phyloP scores from a whole-genome alignment of 92 coral and sea anemone species.

The Phenganax marumi region DNA sequence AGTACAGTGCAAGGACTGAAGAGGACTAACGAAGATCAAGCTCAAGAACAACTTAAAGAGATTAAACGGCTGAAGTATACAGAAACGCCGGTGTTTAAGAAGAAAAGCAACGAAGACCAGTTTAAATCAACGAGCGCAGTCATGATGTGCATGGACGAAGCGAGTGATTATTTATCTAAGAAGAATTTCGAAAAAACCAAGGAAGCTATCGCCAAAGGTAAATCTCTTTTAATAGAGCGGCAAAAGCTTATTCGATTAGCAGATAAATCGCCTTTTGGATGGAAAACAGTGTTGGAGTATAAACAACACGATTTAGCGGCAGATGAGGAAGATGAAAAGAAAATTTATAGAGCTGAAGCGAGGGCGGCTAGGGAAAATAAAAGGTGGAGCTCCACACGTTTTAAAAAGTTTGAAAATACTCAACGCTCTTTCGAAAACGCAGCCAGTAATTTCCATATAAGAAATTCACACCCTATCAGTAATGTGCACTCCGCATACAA shows the following conservation, averaged over 20 bases:
- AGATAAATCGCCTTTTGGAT: conserved; percentile 53
- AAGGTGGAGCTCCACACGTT: too few species aligned
- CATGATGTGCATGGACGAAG: conserved; percentile 51
- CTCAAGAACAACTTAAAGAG: conserved; percentile 14
- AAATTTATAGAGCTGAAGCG: conserved; percentile 58
- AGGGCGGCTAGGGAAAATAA: too few species aligned
- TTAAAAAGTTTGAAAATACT: too few species aligned
- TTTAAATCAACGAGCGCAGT: background rate
- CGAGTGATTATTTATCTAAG: conserved; percentile 27
- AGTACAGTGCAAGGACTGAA: conserved; percentile 2
- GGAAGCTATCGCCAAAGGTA: conserved; percentile 56
- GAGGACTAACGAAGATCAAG: conserved; percentile 6
- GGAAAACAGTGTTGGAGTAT: conserved; percentile 57
- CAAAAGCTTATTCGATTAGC: conserved; percentile 58
- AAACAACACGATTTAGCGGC: conserved; percentile 51
- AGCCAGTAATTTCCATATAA: background rate
- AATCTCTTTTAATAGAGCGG: conserved; percentile 37
- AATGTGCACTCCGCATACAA: background rate
- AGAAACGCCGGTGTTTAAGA: conserved; percentile 18
- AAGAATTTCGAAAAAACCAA: conserved; percentile 43
- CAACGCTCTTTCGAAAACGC: conserved; percentile 54
- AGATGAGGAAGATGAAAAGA: conserved; percentile 57
- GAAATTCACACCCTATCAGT: background rate
- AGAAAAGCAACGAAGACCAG: conserved; percentile 47
- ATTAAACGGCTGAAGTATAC: conserved; percentile 19